Conservation (phyloP, 2,113 vertebrate species). For the Eolophus roseicapilla region DNA sequence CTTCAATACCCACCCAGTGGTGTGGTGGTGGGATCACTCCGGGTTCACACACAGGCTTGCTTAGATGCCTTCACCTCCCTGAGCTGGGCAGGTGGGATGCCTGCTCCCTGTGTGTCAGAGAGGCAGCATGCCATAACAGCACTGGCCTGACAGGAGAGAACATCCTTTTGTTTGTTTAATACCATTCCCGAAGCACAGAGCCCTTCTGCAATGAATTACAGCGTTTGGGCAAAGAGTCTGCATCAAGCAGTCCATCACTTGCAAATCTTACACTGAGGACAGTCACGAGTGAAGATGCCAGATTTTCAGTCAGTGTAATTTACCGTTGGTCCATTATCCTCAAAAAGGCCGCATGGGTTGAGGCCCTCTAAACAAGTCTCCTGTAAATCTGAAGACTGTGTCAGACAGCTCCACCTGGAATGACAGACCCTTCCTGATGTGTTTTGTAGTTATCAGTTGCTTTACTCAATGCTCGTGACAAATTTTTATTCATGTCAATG, state of each 20-base stretch:
- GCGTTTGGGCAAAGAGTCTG: not conserved
- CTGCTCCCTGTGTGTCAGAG: not conserved
- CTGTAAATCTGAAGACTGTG: not conserved
- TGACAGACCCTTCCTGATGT: not conserved
- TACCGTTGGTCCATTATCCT: not conserved
- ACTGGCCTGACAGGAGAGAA: not conserved
- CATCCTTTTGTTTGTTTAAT: not conserved
- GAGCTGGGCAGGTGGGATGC: not conserved
- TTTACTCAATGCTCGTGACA: not conserved
- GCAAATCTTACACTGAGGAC: not conserved
- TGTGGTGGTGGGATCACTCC: rapidly evolving
- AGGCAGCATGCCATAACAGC: rapidly evolving
- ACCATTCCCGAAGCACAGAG: not conserved
- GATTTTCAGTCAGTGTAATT: not conserved
- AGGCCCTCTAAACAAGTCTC: not conserved
- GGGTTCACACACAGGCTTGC: rapidly evolving
- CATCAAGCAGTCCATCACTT: not conserved
- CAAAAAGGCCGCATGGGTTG: not conserved
- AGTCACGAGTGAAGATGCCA: not conserved
- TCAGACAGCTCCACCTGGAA: not conserved
- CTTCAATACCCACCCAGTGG: rapidly evolving
- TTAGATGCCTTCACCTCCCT: not conserved
- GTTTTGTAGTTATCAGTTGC: not conserved
- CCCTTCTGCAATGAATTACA: not conserved
- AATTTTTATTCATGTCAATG: not conserved